Evolutionary conservation across 2,888 invertebrate species (phyloP).

Genomic region (Ochropacha duplaris): DNA sequence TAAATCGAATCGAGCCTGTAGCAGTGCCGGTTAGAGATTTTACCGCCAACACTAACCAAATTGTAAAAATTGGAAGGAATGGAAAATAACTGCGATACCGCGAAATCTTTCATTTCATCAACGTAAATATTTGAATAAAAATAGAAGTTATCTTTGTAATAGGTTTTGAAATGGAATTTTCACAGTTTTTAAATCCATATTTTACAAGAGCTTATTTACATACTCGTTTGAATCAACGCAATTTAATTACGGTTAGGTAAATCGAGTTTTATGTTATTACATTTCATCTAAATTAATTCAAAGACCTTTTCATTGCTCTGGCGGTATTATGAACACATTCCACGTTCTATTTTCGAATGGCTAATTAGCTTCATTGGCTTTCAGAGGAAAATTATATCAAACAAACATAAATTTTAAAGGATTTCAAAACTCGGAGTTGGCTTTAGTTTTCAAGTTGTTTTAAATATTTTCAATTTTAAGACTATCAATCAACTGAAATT

Average conservation of each 20-base stretch:
- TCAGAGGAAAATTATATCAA: not conserved
- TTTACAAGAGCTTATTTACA: not conserved
- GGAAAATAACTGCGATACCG: too few species aligned
- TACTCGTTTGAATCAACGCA: not conserved
- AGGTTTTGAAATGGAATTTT: not conserved
- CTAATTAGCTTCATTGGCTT: not conserved
- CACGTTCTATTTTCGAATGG: not conserved
- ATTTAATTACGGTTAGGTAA: not conserved
- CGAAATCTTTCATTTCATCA: too few species aligned
- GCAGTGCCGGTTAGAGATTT: too few species aligned
- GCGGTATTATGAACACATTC: not conserved
- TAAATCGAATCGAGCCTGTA: too few species aligned
- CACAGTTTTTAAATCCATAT: not conserved
- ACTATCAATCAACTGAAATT: not conserved
- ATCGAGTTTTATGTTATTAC: slow-evolving; percentile 1
- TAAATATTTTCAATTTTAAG: not conserved
- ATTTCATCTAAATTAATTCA: not conserved
- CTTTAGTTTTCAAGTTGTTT: not conserved
- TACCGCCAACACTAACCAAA: too few species aligned
- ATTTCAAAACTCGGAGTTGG: not conserved
- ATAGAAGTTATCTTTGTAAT: not conserved
- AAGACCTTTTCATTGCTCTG: slow-evolving; percentile 1
- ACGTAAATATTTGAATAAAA: too few species aligned
- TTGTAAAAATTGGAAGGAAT: too few species aligned
- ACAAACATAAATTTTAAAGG: not conserved